These are phyloP conservation scores for Hormaphis cornu DNA, from an alignment of 1,140 invertebrate species.

Conservation along the genomic window DNA sequence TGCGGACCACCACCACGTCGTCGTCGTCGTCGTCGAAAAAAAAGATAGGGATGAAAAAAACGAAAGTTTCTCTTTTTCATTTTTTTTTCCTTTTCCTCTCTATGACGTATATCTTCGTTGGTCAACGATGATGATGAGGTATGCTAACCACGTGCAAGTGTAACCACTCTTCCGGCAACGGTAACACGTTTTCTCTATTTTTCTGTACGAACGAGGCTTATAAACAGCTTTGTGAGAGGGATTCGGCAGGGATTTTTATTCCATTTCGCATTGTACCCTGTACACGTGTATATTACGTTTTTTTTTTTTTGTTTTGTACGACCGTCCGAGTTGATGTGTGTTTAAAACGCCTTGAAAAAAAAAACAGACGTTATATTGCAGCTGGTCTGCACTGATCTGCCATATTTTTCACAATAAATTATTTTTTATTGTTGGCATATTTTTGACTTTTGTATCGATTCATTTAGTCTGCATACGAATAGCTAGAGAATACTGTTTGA, in stretches of 20 bases:
- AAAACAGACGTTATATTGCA: too few relatives aligned
- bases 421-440: too few relatives aligned
- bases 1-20: too few relatives aligned
- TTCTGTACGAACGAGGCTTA: not conserved
- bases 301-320: not conserved
- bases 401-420: too few relatives aligned
- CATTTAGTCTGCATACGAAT: too few relatives aligned
- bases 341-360: too few relatives aligned
- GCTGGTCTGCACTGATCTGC: too few relatives aligned
- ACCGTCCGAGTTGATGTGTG: too few relatives aligned
- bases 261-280: not conserved
- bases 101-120: constrained; percentile 11
- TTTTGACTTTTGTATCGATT: too few relatives aligned
- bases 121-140: not conserved
- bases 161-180: not conserved
- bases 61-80: constrained; percentile 17
- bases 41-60: constrained; percentile 6
- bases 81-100: constrained; percentile 18
- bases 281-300: not conserved
- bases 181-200: constrained; percentile 31
- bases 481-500: too few relatives aligned
- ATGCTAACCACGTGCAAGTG: constrained; percentile 29
- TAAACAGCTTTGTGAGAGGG: constrained; percentile 12
- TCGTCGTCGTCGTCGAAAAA: not conserved
- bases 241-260: constrained; percentile 18